Percentiles rank a stretch among this genome's conserved stretches.
Conservation (phyloP, 92 coral and sea anemone genomes). For the Porites divaricata region DNA sequence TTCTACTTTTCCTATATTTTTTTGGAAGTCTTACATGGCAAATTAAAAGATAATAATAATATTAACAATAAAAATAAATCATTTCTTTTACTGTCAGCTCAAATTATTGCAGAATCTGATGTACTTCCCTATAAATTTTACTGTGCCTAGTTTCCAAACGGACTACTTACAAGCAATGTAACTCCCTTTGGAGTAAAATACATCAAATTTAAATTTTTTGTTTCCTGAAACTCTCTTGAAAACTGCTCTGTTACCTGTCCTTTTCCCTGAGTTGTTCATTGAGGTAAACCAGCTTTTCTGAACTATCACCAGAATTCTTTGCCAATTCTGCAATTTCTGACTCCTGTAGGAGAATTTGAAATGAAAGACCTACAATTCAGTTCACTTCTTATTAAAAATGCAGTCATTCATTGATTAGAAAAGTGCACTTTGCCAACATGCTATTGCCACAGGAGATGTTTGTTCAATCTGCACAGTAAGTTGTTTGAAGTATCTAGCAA, state of each 20-base stretch:
- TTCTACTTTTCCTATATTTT: too few species aligned
- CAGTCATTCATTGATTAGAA: not conserved
- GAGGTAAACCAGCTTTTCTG: constrained; percentile 84
- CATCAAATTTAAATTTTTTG: not conserved
- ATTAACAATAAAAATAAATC: too few species aligned
- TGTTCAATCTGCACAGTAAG: too few species aligned
- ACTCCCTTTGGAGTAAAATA: not conserved
- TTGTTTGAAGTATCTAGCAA: too few species aligned
- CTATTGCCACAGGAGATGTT: not conserved
- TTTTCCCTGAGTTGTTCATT: constrained; percentile 87
- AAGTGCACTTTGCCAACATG: not conserved
- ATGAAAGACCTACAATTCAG: constrained; percentile 13
- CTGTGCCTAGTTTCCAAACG: too few species aligned
- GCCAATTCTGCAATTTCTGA: constrained; percentile 81
- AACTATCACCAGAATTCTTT: constrained; percentile 89
- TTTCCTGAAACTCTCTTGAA: not conserved
- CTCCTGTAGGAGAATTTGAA: constrained; percentile 65
- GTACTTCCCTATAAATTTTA: too few species aligned
- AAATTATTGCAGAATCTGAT: too few species aligned
- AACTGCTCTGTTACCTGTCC: constrained; percentile 77
- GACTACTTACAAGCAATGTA: too few species aligned
- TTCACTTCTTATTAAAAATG: not conserved
- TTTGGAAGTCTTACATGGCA: too few species aligned
- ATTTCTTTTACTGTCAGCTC: too few species aligned
- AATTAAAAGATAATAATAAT: too few species aligned